These are phyloP conservation scores for Orchesella cincta DNA, from an alignment of 1,140 invertebrate species.

Conservation along the genomic window DNA sequence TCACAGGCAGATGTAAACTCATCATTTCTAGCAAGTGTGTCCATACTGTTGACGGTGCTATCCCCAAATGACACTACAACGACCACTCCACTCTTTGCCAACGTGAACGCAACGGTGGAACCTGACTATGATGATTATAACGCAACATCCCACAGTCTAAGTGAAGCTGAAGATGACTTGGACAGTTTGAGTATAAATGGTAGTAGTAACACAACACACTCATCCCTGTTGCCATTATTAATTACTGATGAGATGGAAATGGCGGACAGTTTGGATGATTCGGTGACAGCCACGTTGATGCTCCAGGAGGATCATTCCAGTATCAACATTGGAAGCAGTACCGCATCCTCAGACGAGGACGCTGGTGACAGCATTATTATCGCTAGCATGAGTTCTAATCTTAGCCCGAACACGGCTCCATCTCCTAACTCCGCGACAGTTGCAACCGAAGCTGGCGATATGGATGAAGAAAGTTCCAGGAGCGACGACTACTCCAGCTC, in stretches of 20 bases:
- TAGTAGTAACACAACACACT: neutral
- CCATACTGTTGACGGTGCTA: constrained; percentile 8
- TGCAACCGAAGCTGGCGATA: no score
- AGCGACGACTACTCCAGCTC: no score
- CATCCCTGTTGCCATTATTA: constrained; percentile 8
- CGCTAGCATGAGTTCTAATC: constrained; percentile 5
- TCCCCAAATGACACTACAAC: constrained; percentile 6
- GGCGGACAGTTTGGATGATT: neutral
- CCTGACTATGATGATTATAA: constrained; percentile 19
- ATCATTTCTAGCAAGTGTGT: neutral
- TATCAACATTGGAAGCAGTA: neutral
- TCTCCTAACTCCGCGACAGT: no score
- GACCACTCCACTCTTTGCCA: neutral
- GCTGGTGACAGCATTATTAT: neutral
- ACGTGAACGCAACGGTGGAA: neutral
- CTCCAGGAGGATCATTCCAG: neutral
- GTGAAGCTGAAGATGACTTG: neutral
- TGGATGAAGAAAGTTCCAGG: no score
- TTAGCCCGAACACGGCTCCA: neutral
- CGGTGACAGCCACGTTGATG: neutral
- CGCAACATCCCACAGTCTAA: neutral
- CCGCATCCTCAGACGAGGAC: neutral
- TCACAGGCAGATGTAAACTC: neutral
- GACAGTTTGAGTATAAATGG: neutral
- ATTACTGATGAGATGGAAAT: constrained; percentile 7